A percentile compares a stretch with the other conserved stretches of the same genome.
Evolutionary conservation across 2,888 invertebrate species (phyloP).

Genomic region (Trachelus troglodyta): DNA sequence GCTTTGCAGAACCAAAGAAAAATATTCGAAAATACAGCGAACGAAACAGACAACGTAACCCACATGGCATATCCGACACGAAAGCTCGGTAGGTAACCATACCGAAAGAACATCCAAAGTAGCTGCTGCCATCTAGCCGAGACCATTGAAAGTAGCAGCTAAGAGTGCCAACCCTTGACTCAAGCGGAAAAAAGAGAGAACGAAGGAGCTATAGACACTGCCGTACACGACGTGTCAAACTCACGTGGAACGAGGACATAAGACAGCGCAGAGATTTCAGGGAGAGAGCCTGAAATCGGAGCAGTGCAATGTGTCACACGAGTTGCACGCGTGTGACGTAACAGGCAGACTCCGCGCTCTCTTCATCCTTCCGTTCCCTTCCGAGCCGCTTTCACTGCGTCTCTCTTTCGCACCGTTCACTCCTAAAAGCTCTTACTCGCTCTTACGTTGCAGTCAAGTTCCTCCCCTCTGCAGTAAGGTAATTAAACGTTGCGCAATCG

Average conservation of each 20-base stretch:
- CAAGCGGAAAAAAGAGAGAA: too few species aligned
- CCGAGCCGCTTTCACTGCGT: not conserved
- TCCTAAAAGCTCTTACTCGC: not conserved
- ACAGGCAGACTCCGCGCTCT: slow-evolving; percentile 19
- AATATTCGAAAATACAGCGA: not conserved
- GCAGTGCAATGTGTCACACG: slow-evolving; percentile 37
- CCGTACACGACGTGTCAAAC: slow-evolving; percentile 29
- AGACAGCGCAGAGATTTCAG: slow-evolving; percentile 19
- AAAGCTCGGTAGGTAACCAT: not conserved
- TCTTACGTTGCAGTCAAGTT: not conserved
- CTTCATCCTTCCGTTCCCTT: not conserved
- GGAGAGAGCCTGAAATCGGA: not conserved
- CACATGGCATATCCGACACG: not conserved
- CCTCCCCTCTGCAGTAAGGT: not conserved
- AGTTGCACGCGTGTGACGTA: slow-evolving; percentile 39
- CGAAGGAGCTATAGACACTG: not conserved
- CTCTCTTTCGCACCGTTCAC: not conserved
- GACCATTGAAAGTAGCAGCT: not conserved
- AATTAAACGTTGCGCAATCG: slow-evolving; percentile 24
- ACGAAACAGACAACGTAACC: too few species aligned
- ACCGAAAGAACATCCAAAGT: not conserved
- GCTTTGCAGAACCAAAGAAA: not conserved
- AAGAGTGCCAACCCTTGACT: not conserved
- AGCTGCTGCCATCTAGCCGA: not conserved
- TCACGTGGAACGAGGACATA: slow-evolving; percentile 36